phyloP scores from a whole-genome alignment of 2,888 invertebrate genomes.

The Trichogramma dendrolimi region DNA sequence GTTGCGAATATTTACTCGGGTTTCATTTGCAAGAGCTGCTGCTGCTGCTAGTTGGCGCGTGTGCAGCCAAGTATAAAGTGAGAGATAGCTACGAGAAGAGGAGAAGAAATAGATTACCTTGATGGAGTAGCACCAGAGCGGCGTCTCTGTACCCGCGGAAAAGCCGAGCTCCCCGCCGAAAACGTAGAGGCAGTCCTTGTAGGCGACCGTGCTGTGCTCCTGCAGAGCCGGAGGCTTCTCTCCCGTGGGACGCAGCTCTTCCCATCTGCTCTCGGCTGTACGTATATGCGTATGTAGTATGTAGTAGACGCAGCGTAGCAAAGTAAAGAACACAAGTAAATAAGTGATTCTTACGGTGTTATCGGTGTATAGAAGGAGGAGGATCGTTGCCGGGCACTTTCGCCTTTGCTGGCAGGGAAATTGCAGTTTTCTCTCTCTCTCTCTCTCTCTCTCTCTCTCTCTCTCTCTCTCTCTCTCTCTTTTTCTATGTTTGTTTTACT shows the following conservation, averaged over 20 bases:
- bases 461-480: too few species aligned
- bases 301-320: too few species aligned
- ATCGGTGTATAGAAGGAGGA: too few species aligned
- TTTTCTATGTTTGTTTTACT: too few species aligned
- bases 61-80: background rate
- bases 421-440: too few species aligned
- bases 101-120: conserved; percentile 54
- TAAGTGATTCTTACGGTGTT: background rate
- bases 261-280: conserved; percentile 72
- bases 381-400: too few species aligned
- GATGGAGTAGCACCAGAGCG: conserved; percentile 79
- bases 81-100: conserved; percentile 1
- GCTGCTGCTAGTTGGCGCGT: too few species aligned
- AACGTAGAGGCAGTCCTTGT: conserved; percentile 71
- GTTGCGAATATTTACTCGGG: too few species aligned
- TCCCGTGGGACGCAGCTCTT: conserved; percentile 65
- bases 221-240: conserved; percentile 76
- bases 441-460: too few species aligned
- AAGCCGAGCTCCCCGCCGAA: conserved; percentile 85
- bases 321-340: conserved; percentile 28
- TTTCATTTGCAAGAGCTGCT: too few species aligned
- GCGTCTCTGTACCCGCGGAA: conserved; percentile 71
- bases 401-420: too few species aligned
- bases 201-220: conserved; percentile 79
- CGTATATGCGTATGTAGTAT: background rate